Evolutionary conservation across 2,797 vertebrate genomes (phyloP).

Genomic region (Pseudomugil tenellus): DNA sequence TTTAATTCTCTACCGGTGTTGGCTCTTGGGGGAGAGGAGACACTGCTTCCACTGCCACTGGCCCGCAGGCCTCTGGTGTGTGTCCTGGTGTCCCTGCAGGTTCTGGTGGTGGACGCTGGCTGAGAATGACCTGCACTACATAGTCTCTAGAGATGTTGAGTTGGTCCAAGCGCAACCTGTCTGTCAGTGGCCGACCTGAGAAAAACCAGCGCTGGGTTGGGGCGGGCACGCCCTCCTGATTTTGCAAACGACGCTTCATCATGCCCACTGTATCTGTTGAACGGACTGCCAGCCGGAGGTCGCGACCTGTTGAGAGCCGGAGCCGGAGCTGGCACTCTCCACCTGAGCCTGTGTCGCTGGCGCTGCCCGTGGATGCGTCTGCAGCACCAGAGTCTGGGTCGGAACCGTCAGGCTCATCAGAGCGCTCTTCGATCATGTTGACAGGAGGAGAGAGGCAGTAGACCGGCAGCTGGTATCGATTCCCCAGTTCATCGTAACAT

Average conservation of each 20-base stretch:
- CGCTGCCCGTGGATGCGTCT: conserved; percentile 75
- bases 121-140: conserved; percentile 98
- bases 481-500: conserved; percentile 98
- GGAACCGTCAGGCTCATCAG: conserved; percentile 89
- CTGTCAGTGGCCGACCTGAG: conserved; percentile 94
- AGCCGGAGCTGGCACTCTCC: conserved; percentile 95
- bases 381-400: conserved; percentile 81
- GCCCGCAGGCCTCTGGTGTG: conserved; percentile 43
- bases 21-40: conserved; percentile 80
- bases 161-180: conserved; percentile 96
- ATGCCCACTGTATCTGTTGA: conserved; percentile 93
- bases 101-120: conserved; percentile 85
- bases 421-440: conserved; percentile 98
- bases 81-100: conserved; percentile 41
- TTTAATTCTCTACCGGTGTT: conserved; percentile 90
- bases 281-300: conserved; percentile 91
- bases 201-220: conserved; percentile 96
- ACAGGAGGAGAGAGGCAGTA: conserved; percentile 96
- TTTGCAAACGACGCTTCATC: conserved; percentile 94
- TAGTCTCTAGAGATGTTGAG: conserved; percentile 99
- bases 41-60: conserved; percentile 39
- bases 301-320: conserved; percentile 95
- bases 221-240: conserved; percentile 88
- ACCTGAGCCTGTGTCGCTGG: conserved; percentile 79
- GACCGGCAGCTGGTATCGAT: conserved; percentile 97